phyloP scores from a whole-genome alignment of 2,797 vertebrate species.

The Cuculus canorus region DNA sequence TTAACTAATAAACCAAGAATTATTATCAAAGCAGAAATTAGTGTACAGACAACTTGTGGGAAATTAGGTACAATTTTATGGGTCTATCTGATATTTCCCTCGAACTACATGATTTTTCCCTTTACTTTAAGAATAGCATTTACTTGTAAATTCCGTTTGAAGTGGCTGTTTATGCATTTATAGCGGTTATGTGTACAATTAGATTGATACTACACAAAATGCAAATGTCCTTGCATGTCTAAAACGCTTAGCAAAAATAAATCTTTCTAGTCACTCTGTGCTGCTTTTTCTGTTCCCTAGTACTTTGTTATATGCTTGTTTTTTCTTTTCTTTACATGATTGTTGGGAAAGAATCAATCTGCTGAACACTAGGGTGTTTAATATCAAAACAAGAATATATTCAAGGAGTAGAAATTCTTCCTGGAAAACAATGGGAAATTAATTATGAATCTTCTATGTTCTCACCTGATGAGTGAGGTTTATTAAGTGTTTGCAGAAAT shows the following conservation, averaged over 20 bases:
- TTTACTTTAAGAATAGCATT: not conserved
- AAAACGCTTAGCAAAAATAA: not conserved
- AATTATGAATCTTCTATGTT: rapidly evolving
- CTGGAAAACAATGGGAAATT: not conserved
- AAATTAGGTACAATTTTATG: not conserved
- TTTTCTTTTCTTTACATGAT: not conserved
- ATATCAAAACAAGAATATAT: not conserved
- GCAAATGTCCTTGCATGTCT: not conserved
- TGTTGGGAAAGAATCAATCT: not conserved
- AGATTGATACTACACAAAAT: not conserved
- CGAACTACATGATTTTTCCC: not conserved
- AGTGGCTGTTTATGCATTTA: not conserved
- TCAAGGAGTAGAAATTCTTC: not conserved
- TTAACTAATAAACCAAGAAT: not conserved
- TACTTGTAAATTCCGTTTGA: not conserved
- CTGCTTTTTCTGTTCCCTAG: not conserved
- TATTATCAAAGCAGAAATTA: not conserved
- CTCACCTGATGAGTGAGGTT: not conserved
- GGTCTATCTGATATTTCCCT: not conserved
- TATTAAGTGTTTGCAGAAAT: not conserved
- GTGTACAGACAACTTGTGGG: not conserved
- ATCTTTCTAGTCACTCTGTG: not conserved
- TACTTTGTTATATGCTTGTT: not conserved
- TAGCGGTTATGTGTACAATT: not conserved
- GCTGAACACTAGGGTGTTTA: not conserved